phyloP scores from a whole-genome alignment of 2,797 vertebrate genomes.

The Microcaecilia unicolor region DNA sequence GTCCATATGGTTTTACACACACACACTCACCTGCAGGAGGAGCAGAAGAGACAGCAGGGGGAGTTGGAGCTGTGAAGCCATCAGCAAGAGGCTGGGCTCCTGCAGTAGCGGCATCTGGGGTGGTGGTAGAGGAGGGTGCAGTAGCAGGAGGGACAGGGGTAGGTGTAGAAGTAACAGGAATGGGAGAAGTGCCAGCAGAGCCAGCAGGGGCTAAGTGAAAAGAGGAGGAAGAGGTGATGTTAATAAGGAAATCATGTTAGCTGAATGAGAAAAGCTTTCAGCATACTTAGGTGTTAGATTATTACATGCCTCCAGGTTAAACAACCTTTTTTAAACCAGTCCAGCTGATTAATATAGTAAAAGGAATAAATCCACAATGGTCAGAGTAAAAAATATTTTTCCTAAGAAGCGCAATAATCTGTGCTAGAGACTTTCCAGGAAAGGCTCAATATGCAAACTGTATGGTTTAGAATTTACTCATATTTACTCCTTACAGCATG shows the following conservation, averaged over 20 bases:
- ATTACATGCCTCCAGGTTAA: too few species aligned
- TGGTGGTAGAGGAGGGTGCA: constrained; percentile 45
- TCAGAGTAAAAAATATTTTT: too few species aligned
- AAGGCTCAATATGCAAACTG: too few species aligned
- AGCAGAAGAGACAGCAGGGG: constrained; percentile 73
- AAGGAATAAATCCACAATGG: too few species aligned
- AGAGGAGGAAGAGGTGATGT: constrained; percentile 63
- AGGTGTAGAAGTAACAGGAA: constrained; percentile 63
- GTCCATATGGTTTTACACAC: constrained; percentile 17
- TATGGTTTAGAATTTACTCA: too few species aligned
- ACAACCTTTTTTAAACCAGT: too few species aligned
- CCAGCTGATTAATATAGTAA: too few species aligned
- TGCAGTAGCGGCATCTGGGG: constrained; percentile 59
- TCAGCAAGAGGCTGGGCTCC: constrained; percentile 77
- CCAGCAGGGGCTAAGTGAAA: constrained; percentile 52
- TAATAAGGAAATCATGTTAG: constrained; percentile 50
- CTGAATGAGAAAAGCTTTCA: constrained; percentile 42
- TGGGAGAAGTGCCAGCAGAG: constrained; percentile 63
- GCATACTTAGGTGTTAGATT: constrained; percentile 38
- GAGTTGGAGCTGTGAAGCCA: constrained; percentile 87
- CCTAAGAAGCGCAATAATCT: too few species aligned
- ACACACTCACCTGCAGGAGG: constrained; percentile 81
- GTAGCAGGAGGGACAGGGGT: constrained; percentile 51
- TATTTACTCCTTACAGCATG: too few species aligned
- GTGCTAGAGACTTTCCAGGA: too few species aligned